phyloP scores from a whole-genome alignment of 2,888 invertebrate genomes.

The Tipula vernalis region DNA sequence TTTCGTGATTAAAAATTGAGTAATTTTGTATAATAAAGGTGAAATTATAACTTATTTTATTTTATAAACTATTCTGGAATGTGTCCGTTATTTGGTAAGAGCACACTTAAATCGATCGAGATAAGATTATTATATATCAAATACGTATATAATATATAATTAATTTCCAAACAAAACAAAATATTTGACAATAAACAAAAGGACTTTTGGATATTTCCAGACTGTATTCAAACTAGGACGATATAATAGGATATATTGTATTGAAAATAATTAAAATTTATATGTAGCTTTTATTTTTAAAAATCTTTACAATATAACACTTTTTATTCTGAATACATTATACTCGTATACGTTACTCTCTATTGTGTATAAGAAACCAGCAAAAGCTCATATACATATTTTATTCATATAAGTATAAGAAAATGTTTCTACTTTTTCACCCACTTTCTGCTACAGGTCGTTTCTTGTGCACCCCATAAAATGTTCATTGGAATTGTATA shows the following conservation, averaged over 20 bases:
- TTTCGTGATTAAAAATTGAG: neutral
- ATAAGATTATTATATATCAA: neutral
- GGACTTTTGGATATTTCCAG: neutral
- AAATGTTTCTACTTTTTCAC: neutral
- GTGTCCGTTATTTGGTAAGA: neutral
- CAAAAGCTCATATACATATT: neutral
- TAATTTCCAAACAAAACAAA: neutral
- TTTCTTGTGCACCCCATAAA: neutral
- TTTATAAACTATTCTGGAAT: neutral
- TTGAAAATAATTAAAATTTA: neutral
- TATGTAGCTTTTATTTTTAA: neutral
- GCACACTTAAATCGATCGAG: neutral
- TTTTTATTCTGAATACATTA: neutral
- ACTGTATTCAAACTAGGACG: neutral
- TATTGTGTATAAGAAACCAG: neutral
- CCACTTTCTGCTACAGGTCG: neutral
- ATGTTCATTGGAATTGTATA: neutral
- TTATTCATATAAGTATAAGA: neutral
- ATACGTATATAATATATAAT: neutral
- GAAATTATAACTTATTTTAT: neutral
- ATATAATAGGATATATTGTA: neutral
- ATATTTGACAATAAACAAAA: neutral
- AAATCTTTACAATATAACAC: neutral
- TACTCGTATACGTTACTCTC: neutral
- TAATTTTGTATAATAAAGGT: neutral